Evolutionary conservation across 2,113 vertebrate genomes (phyloP).

Genomic region (Alces alces): DNA sequence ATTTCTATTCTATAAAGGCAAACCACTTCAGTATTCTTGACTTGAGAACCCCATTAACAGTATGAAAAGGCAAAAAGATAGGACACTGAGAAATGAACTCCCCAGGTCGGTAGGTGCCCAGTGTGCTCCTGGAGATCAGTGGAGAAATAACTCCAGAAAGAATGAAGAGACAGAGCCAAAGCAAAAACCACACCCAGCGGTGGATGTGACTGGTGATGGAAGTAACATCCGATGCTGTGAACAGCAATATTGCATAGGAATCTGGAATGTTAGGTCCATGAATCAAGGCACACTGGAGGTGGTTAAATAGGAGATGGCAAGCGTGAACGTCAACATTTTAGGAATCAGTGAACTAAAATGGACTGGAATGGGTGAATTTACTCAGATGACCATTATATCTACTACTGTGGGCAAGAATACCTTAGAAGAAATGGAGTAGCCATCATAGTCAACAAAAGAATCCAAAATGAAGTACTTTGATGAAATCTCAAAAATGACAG

Average conservation of each 20-base stretch:
- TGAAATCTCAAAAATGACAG: not conserved
- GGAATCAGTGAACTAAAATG: not conserved
- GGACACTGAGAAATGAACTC: not conserved
- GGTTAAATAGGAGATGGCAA: not conserved
- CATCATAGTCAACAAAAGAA: not conserved
- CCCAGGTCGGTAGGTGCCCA: not conserved
- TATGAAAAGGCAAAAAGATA: not conserved
- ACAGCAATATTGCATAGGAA: not conserved
- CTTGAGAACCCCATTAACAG: not conserved
- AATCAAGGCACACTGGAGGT: not conserved
- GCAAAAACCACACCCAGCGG: not conserved
- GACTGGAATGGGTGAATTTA: not conserved
- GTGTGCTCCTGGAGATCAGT: not conserved
- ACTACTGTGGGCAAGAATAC: not conserved
- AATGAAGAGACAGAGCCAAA: not conserved
- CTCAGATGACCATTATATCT: not conserved
- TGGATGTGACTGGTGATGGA: not conserved
- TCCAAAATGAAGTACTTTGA: not conserved
- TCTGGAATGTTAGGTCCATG: not conserved
- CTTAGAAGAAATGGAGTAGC: not conserved
- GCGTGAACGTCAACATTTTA: not conserved
- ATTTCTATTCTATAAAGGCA: not conserved
- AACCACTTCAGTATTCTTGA: not conserved
- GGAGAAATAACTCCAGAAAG: not conserved
- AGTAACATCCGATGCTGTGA: fast-evolving